Evolutionary conservation across 2,113 vertebrate species (phyloP).

Genomic region (Lasiurus cinereus): DNA sequence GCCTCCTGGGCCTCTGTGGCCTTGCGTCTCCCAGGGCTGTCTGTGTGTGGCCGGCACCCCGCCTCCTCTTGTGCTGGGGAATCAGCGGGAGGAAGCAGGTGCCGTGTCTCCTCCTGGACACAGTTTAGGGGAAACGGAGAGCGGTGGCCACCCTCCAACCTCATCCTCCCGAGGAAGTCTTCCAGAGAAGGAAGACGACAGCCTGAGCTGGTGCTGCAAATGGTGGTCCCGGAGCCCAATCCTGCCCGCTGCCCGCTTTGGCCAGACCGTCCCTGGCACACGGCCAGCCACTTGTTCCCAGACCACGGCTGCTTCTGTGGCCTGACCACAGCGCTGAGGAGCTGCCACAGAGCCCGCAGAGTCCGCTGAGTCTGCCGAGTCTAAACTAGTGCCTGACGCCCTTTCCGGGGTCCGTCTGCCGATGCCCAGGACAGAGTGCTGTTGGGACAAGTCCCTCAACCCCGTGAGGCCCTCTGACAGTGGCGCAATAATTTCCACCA

Average conservation of each 20-base stretch:
- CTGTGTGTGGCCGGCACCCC: not conserved
- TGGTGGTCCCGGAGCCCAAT: not conserved
- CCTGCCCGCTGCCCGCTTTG: not conserved
- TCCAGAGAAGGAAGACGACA: not conserved
- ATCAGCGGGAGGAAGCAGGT: not conserved
- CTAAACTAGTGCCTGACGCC: not conserved
- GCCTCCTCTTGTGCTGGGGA: not conserved
- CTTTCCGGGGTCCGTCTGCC: not conserved
- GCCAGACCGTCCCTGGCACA: not conserved
- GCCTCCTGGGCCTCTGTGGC: not conserved
- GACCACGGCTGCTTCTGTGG: not conserved
- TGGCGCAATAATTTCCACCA: not conserved
- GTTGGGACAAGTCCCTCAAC: accelerated
- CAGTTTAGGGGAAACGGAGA: not conserved
- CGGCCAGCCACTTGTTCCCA: not conserved
- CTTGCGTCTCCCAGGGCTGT: not conserved
- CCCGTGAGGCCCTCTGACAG: not conserved
- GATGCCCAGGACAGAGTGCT: not conserved
- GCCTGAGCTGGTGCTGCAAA: not conserved
- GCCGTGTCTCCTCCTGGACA: not conserved
- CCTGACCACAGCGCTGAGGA: not conserved
- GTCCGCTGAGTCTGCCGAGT: not conserved
- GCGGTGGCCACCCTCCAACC: not conserved
- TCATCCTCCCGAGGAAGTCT: not conserved
- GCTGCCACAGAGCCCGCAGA: not conserved